Evolutionary conservation across 2,888 invertebrate genomes (phyloP).

Genomic region (Cantharis lateralis): DNA sequence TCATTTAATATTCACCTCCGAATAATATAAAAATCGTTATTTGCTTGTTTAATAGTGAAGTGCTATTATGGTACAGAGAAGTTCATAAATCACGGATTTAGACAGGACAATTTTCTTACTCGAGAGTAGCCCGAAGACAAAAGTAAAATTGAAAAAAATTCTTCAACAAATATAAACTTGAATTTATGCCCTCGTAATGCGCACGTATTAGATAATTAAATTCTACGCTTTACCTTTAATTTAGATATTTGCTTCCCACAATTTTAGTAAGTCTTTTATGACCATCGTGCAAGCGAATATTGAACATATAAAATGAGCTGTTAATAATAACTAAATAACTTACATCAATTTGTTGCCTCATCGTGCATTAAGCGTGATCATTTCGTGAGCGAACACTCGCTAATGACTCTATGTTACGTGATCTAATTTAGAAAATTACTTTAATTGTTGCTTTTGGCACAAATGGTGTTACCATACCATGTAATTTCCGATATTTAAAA

Average conservation of each 20-base stretch:
- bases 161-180: not conserved
- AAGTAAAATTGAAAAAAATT: not conserved
- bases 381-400: slow-evolving; percentile 29
- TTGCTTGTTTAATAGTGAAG: not conserved
- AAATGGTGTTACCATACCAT: slow-evolving; percentile 24
- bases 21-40: not conserved
- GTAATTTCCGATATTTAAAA: slow-evolving; percentile 14
- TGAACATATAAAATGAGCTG: slow-evolving; percentile 27
- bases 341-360: slow-evolving; percentile 31
- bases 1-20: not conserved
- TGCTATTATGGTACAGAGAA: not conserved
- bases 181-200: not conserved
- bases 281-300: slow-evolving; percentile 10
- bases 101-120: not conserved
- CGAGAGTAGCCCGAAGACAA: not conserved
- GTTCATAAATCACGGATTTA: not conserved
- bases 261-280: slow-evolving; percentile 20
- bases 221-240: not conserved
- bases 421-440: slow-evolving; percentile 38
- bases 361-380: slow-evolving; percentile 28
- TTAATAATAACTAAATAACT: slow-evolving; percentile 30
- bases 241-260: slow-evolving; percentile 10
- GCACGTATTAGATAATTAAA: not conserved
- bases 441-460: slow-evolving; percentile 30
- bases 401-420: slow-evolving; percentile 38